phyloP scores from a whole-genome alignment of 35 echinoderm and acorn worm species.

The Heliocidaris tuberculata region DNA sequence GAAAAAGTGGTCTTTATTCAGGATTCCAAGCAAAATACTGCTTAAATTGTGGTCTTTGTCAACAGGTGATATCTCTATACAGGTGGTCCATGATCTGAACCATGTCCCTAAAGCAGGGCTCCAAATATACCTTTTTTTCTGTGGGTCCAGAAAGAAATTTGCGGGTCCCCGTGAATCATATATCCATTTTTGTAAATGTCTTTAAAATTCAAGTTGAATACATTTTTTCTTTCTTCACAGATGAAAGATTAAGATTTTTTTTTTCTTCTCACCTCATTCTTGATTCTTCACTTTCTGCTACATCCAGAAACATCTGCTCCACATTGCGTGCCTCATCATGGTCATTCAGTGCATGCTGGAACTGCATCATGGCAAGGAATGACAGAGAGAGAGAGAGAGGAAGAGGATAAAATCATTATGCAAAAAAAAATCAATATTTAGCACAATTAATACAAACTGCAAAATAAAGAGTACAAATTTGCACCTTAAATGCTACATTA shows the following conservation, averaged over 20 bases:
- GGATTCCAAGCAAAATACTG: too few relatives aligned
- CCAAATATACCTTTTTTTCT: too few relatives aligned
- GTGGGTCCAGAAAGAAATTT: too few relatives aligned
- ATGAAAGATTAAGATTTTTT: neutral
- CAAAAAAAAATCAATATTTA: neutral
- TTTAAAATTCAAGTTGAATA: too few relatives aligned
- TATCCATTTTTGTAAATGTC: too few relatives aligned
- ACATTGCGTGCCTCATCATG: conserved; percentile 44
- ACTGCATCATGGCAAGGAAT: conserved; percentile 23
- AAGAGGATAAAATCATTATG: neutral
- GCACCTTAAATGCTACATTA: neutral
- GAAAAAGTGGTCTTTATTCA: too few relatives aligned
- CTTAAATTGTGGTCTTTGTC: too few relatives aligned
- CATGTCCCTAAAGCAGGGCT: too few relatives aligned
- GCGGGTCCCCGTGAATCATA: too few relatives aligned
- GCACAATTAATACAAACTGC: neutral
- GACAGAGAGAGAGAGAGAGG: neutral
- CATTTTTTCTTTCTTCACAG: neutral
- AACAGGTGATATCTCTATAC: too few relatives aligned
- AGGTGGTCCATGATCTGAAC: too few relatives aligned
- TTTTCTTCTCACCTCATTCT: conserved; percentile 33
- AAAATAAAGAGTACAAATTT: neutral
- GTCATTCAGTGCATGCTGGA: conserved; percentile 49
- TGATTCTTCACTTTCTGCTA: conserved; percentile 37
- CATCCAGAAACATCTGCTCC: conserved; percentile 42